Conservation (phyloP, 2,113 vertebrate species). For the Phaethon lepturus region DNA sequence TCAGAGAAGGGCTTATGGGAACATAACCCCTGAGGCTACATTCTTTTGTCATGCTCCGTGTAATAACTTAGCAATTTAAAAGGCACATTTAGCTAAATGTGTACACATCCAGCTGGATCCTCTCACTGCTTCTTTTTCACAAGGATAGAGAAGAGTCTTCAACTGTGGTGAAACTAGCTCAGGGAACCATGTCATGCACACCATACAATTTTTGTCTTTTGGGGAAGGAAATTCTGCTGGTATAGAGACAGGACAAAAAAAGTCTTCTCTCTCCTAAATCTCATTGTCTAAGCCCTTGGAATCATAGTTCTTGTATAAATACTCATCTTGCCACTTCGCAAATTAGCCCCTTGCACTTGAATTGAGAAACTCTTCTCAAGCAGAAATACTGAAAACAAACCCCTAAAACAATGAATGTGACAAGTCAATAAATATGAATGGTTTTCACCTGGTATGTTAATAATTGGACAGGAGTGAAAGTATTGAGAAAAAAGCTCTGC, state of each 20-base stretch:
- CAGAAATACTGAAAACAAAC: background rate
- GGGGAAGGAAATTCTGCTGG: background rate
- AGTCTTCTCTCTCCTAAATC: background rate
- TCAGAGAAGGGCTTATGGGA: background rate
- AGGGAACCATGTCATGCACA: background rate
- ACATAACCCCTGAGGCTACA: background rate
- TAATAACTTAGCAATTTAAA: background rate
- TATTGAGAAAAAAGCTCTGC: slow-evolving; percentile 94
- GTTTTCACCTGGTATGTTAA: slow-evolving; percentile 91
- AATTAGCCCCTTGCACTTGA: background rate
- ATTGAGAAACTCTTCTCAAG: background rate
- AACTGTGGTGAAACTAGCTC: background rate
- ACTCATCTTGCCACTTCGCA: background rate
- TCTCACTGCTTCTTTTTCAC: background rate
- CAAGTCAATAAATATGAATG: background rate
- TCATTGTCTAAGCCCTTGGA: background rate
- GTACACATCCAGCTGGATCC: background rate
- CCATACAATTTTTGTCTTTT: background rate
- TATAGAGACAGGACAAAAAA: background rate
- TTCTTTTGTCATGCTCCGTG: background rate
- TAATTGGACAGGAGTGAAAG: slow-evolving; percentile 85
- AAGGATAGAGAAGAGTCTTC: background rate
- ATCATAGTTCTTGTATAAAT: background rate
- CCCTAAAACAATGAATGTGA: background rate
- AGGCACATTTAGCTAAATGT: background rate